Percentiles rank a stretch among this genome's conserved stretches.
Evolutionary conservation across 2,797 vertebrate genomes (phyloP).

Genomic region (Tapera naevia): DNA sequence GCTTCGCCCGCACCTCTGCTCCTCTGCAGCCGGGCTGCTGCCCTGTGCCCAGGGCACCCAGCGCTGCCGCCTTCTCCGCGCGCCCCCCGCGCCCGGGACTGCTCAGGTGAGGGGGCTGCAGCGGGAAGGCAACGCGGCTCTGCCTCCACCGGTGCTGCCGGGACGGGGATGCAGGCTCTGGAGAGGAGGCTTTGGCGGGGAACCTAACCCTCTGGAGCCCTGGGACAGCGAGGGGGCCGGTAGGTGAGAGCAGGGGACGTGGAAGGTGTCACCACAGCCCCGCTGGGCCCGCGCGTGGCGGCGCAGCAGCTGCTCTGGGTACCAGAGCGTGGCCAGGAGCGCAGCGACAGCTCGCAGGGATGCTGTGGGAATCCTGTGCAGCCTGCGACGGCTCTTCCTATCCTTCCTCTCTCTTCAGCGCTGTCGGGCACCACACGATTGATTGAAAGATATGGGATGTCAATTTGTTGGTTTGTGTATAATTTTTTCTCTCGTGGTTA

Average conservation of each 20-base stretch:
- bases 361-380: no score
- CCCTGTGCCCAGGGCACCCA: no score
- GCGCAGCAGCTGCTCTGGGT: neutral
- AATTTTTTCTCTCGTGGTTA: neutral
- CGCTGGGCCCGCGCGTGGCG: neutral
- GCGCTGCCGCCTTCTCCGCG: no score
- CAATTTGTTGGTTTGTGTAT: neutral
- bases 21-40: no score
- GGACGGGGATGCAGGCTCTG: neutral
- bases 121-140: no score
- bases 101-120: no score
- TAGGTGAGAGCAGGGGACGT: neutral
- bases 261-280: neutral
- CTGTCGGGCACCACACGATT: neutral
- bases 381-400: no score
- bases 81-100: no score
- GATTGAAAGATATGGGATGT: neutral
- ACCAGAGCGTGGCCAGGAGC: neutral
- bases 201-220: accelerated
- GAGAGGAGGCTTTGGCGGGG: no score
- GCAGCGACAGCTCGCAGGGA: no score
- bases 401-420: no score
- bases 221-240: neutral
- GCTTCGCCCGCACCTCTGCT: no score
- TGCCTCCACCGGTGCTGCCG: neutral